Percentiles rank a stretch among this genome's conserved stretches.
Evolutionary conservation across 2,113 vertebrate species (phyloP).

Genomic region (Arenaria interpres): DNA sequence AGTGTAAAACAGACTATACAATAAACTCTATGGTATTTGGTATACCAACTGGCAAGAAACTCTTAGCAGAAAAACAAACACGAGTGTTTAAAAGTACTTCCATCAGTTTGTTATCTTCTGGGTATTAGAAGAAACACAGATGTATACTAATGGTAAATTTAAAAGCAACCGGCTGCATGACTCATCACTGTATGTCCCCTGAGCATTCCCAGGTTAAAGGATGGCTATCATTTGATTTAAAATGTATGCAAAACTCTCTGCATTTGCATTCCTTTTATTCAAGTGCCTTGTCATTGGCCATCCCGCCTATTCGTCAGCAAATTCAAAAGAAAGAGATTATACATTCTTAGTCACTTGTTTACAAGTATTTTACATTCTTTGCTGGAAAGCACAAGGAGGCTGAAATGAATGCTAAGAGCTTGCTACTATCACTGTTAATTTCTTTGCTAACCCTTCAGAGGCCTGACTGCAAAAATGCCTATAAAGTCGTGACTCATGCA

Average conservation of each 20-base stretch:
- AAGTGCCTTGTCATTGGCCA: slow-evolving; percentile 7
- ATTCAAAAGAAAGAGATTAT: neutral
- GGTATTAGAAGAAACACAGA: slow-evolving; percentile 44
- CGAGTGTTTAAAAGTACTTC: slow-evolving; percentile 11
- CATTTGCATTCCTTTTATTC: slow-evolving; percentile 36
- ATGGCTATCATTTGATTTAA: slow-evolving; percentile 8
- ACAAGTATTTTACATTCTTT: neutral
- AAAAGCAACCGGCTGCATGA: slow-evolving; percentile 52
- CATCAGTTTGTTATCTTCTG: slow-evolving; percentile 19
- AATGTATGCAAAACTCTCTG: slow-evolving; percentile 30
- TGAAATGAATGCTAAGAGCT: neutral
- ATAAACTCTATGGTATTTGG: neutral
- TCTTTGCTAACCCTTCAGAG: neutral
- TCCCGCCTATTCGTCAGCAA: neutral
- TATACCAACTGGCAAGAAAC: neutral
- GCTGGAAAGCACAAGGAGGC: neutral
- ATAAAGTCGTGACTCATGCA: neutral
- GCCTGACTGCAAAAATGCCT: neutral
- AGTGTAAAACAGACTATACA: neutral
- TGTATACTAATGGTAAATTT: neutral
- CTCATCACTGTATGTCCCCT: slow-evolving; percentile 56
- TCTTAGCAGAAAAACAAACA: neutral
- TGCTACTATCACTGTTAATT: neutral
- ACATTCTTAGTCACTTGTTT: neutral
- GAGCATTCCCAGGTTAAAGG: neutral